These are phyloP conservation scores for Brachystomella parvula DNA, from an alignment of 1,140 invertebrate species.

Conservation along the genomic window DNA sequence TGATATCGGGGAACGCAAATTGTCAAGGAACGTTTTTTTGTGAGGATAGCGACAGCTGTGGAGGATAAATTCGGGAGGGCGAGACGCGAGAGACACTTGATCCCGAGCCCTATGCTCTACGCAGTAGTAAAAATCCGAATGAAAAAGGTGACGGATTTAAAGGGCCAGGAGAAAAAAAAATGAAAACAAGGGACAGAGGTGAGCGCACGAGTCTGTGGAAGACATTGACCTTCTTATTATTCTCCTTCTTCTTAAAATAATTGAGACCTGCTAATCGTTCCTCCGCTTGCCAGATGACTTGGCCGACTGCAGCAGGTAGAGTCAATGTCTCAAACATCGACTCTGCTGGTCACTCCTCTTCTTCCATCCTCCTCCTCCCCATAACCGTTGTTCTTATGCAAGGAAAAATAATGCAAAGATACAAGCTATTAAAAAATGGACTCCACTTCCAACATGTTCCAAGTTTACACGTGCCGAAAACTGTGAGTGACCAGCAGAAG, in stretches of 20 bases:
- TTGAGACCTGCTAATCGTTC: conserved; percentile 30
- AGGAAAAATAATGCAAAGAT: not conserved
- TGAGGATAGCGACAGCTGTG: too few species aligned
- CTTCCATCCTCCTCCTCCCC: not conserved
- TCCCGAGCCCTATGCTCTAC: not conserved
- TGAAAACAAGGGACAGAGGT: not conserved
- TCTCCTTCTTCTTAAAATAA: too few species aligned
- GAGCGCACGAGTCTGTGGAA: conserved; percentile 12
- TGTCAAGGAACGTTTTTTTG: too few species aligned
- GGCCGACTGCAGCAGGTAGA: not conserved
- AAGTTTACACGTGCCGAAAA: not conserved
- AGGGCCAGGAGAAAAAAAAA: not conserved
- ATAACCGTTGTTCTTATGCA: not conserved
- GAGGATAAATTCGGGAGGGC: too few species aligned
- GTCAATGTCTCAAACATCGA: not conserved
- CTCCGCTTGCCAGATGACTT: conserved; percentile 1
- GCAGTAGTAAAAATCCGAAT: not conserved
- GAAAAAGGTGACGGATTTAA: not conserved
- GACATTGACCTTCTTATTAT: conserved; percentile 36
- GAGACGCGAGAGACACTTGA: not conserved
- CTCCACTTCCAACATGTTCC: not conserved
- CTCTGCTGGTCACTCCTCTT: too few species aligned
- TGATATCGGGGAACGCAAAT: too few species aligned
- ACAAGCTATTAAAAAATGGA: not conserved
- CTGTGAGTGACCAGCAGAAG: not conserved